Conservation (phyloP, 2,888 invertebrate genomes). For the Resseliella maxima region DNA sequence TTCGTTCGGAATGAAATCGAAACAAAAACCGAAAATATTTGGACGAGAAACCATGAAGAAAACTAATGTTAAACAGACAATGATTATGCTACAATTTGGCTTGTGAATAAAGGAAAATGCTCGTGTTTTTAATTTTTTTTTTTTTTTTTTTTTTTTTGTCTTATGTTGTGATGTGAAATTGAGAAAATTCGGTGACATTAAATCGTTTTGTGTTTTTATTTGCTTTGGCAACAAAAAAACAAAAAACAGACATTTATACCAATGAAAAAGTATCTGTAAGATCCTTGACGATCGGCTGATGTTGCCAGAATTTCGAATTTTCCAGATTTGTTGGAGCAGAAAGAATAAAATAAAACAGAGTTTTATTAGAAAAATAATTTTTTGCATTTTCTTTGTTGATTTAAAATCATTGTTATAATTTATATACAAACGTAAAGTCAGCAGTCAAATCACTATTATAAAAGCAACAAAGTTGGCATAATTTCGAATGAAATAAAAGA, state of each 20-base stretch:
- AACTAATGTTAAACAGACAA: not conserved
- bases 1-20: not conserved
- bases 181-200: not conserved
- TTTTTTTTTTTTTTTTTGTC: too few relatives aligned
- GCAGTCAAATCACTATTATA: not conserved
- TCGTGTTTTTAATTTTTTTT: not conserved
- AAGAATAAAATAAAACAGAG: slow-evolving; percentile 56
- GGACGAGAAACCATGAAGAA: not conserved
- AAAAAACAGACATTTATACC: slow-evolving; percentile 63
- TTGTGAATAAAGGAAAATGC: not conserved
- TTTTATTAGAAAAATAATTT: slow-evolving; percentile 48
- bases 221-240: too few relatives aligned
- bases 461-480: not conserved
- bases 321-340: slow-evolving; percentile 36
- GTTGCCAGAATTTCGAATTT: slow-evolving; percentile 39
- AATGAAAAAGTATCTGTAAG: slow-evolving; percentile 69
- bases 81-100: not conserved
- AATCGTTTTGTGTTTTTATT: not conserved
- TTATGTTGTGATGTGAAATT: not conserved
- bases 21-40: too few relatives aligned
- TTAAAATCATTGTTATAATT: not conserved
- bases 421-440: slow-evolving; percentile 56
- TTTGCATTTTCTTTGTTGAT: not conserved
- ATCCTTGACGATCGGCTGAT: slow-evolving; percentile 67
- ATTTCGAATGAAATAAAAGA: not conserved